Evolutionary conservation across 2,888 invertebrate genomes (phyloP).

Genomic region (Dasypogon diadema): DNA sequence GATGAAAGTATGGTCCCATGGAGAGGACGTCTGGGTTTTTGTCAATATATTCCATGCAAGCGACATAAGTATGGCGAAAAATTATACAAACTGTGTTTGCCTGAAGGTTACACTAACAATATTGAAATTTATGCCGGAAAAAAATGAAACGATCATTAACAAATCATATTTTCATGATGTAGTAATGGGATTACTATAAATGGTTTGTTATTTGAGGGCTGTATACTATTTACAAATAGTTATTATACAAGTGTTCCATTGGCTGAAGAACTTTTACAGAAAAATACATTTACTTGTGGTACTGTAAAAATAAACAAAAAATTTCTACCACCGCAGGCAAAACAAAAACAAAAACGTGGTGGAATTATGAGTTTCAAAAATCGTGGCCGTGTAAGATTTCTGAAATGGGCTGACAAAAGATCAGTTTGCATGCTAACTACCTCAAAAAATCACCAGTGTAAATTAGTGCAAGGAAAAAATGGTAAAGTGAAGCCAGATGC

Average conservation of each 20-base stretch:
- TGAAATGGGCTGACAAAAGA: conserved; percentile 60
- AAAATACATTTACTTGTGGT: conserved; percentile 55
- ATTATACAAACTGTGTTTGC: conserved; percentile 62
- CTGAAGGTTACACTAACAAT: conserved; percentile 61
- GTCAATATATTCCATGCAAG: conserved; percentile 57
- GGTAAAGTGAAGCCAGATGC: conserved; percentile 44
- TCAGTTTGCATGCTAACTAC: conserved; percentile 51
- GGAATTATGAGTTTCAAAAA: conserved; percentile 59
- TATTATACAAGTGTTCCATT: conserved; percentile 60
- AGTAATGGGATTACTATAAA: conserved; percentile 3
- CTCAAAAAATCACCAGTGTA: conserved; percentile 50
- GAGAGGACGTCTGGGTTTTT: no score
- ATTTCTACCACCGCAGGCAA: conserved; percentile 58
- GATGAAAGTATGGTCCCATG: no score
- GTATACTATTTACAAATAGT: conserved; percentile 60
- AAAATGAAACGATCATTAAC: conserved; percentile 52
- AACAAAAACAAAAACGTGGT: conserved; percentile 58
- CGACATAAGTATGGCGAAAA: conserved; percentile 62
- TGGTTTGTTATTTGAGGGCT: conserved; percentile 8
- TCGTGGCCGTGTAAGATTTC: conserved; percentile 58
- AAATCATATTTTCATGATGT: conserved; percentile 53
- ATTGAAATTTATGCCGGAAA: conserved; percentile 59
- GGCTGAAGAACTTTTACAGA: conserved; percentile 48
- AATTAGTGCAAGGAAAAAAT: conserved; percentile 50
- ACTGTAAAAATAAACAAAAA: conserved; percentile 59